phyloP scores from a whole-genome alignment of 2,113 vertebrate species.

The Hippoglossus stenolepis region DNA sequence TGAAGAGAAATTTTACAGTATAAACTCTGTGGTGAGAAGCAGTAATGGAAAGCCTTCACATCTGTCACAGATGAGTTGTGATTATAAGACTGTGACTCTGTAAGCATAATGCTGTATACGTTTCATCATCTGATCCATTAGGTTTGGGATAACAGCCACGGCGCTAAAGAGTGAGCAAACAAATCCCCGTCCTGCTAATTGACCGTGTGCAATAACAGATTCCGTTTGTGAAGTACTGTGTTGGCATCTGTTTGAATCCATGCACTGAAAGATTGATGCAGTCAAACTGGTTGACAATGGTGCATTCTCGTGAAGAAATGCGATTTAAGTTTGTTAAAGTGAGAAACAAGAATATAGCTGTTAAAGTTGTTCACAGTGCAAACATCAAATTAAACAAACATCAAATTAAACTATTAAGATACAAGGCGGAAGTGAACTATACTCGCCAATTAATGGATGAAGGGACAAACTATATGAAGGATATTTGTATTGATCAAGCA shows the following conservation, averaged over 20 bases:
- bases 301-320: neutral
- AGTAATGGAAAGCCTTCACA: constrained; percentile 31
- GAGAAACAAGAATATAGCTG: constrained; percentile 2
- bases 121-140: constrained; percentile 24
- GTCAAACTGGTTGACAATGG: neutral
- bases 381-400: neutral
- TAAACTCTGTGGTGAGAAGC: neutral
- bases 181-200: constrained; percentile 61
- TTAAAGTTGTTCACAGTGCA: constrained; percentile 1
- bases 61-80: constrained; percentile 44
- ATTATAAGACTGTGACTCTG: constrained; percentile 30
- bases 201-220: constrained; percentile 48
- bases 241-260: neutral
- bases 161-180: neutral
- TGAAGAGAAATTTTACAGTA: constrained; percentile 25
- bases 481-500: constrained; percentile 20
- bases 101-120: constrained; percentile 1
- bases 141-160: neutral
- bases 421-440: constrained; percentile 8
- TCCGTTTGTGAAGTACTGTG: constrained; percentile 35
- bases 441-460: neutral
- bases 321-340: constrained; percentile 7
- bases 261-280: neutral
- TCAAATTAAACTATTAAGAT: neutral
- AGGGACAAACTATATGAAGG: neutral